Conservation (phyloP, 2,113 vertebrate genomes). For the Archocentrus centrarchus region DNA sequence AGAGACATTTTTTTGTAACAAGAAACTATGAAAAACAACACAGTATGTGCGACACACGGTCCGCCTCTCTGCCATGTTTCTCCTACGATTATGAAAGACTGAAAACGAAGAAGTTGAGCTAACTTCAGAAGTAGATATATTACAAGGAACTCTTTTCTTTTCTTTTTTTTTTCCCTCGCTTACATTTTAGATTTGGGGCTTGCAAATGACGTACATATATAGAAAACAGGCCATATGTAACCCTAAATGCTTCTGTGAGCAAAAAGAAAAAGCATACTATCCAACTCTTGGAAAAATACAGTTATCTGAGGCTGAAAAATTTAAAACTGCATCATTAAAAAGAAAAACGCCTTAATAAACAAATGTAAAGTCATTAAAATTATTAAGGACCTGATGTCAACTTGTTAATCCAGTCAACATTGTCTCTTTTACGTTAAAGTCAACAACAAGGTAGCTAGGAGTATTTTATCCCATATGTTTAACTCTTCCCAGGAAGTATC, state of each 20-base stretch:
- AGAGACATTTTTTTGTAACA: conserved; percentile 71
- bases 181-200: conserved; percentile 78
- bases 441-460: conserved; percentile 45
- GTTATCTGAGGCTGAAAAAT: conserved; percentile 51
- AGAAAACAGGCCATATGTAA: conserved; percentile 72
- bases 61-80: conserved; percentile 67
- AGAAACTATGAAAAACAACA: conserved; percentile 54
- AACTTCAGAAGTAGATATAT: conserved; percentile 76
- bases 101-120: conserved; percentile 76
- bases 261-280: conserved; percentile 62
- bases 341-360: conserved; percentile 80
- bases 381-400: conserved; percentile 74
- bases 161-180: conserved; percentile 50
- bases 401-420: conserved; percentile 63
- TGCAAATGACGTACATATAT: conserved; percentile 71
- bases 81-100: conserved; percentile 60
- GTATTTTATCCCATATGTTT: conserved; percentile 67
- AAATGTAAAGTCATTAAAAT: conserved; percentile 73
- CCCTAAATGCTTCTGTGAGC: conserved; percentile 70
- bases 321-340: conserved; percentile 66
- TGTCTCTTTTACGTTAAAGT: conserved; percentile 61
- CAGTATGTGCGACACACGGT: conserved; percentile 57
- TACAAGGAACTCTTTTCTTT: too few species aligned
- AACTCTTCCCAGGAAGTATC: conserved; percentile 58
- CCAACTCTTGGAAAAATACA: conserved; percentile 52